Percentiles rank a stretch among this genome's conserved stretches.
Evolutionary conservation across 2,113 vertebrate genomes (phyloP).

Genomic region (Passer domesticus): DNA sequence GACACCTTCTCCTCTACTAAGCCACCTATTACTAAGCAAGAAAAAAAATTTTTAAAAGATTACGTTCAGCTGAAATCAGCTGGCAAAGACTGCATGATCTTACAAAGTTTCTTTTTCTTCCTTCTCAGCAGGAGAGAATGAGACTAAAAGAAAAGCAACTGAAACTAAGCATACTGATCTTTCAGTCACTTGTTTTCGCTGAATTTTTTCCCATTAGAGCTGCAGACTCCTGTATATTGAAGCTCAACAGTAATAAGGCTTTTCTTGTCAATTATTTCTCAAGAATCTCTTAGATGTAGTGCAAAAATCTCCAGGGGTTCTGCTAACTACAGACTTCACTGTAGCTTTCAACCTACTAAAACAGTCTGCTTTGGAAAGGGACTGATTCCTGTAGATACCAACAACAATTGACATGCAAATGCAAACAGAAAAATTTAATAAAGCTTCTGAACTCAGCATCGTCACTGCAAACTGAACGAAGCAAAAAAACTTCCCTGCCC

Average conservation of each 20-base stretch:
- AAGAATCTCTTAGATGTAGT: neutral
- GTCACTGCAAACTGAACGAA: neutral
- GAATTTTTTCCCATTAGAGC: neutral
- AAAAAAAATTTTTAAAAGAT: neutral
- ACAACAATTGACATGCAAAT: neutral
- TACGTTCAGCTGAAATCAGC: neutral
- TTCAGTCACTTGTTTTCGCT: neutral
- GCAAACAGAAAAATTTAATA: neutral
- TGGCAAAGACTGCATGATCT: neutral
- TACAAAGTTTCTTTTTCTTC: neutral
- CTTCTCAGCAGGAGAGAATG: neutral
- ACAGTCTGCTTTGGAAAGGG: neutral
- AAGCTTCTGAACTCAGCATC: neutral
- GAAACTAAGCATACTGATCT: neutral
- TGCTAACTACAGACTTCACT: neutral
- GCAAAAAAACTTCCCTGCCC: neutral
- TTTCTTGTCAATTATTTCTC: constrained; percentile 8
- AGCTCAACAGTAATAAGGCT: neutral
- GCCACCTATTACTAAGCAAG: neutral
- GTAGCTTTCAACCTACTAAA: neutral
- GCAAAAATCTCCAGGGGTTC: neutral
- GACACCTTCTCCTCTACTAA: neutral
- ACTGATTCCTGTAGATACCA: neutral
- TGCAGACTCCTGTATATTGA: neutral
- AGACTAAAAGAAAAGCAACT: neutral